Evolutionary conservation across 2,113 vertebrate genomes (phyloP), one percentile per base, ranked within the genome.

Genomic region (Oenanthe melanoleuca): DNA sequence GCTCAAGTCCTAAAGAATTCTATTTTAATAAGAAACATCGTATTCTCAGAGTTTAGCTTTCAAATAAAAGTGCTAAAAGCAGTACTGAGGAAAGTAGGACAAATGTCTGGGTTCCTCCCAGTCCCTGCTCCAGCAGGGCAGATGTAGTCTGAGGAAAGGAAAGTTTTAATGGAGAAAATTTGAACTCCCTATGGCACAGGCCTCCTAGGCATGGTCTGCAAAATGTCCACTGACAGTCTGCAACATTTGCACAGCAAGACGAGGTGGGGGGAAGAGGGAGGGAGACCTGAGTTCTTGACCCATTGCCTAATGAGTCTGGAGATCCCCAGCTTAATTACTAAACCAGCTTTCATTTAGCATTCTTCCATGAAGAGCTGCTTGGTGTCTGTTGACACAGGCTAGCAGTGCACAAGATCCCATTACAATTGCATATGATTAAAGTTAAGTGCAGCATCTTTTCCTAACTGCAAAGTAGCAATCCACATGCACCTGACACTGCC

Each of bases 311-410:
- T 70, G 86, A 95, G 90, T 45, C 33, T 55, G 77, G 64, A 80
- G 74, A 91, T 80, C 42, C 60, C 55, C 1, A 8, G 81, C 38
- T 70, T 47, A 91, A 93, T 73, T 80, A 83, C 66, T 23, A 57
- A 86, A 80, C 2, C 57, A 89, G 81, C 50, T 89, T 94, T 94
- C 89, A 87, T 92, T 95, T 89, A 85, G 71, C 66, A 93, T 92
- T 97, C 93, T 94, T 92, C 94, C 92, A 82, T 14, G 38, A 79
- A 80, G 71, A 79, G 23, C 8, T 78, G 56, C 60, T 47, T 4
- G 49, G 93, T 92, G 86, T 92, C 88, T 93, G 63, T 85, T 95
- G 94, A 93, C 82, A 94, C 34, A 55, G 53, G 47, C 75, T 10
- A 50, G 70, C 71, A 64, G 16, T 1, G 12, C 67, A 66, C 28